Percentiles rank a stretch among this genome's conserved stretches.
Conservation (phyloP, 2,888 invertebrate species). For the Arenicola marina region DNA sequence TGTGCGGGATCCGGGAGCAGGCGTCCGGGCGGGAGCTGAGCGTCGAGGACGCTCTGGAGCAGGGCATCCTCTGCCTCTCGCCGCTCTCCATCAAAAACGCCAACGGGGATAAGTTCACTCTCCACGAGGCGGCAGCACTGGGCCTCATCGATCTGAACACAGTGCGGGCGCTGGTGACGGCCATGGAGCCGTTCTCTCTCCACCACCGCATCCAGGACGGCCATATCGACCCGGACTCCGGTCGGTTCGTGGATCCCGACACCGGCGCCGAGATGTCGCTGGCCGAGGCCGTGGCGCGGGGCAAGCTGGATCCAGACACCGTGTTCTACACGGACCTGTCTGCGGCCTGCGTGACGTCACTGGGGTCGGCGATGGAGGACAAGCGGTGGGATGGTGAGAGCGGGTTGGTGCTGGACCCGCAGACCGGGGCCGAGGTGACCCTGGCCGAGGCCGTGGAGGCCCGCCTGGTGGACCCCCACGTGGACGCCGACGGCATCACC, state of each 20-base stretch:
- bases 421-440: constrained; percentile 83
- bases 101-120: constrained; percentile 24
- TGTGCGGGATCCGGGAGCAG: constrained; percentile 43
- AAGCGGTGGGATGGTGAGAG: constrained; percentile 46
- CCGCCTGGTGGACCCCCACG: constrained; percentile 60
- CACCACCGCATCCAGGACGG: constrained; percentile 52
- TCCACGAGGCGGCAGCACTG: constrained; percentile 40
- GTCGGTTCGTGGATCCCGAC: constrained; percentile 61
- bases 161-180: constrained; percentile 44
- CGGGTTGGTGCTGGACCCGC: constrained; percentile 62
- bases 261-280: constrained; percentile 60
- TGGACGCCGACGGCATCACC: constrained; percentile 37
- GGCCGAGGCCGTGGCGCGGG: constrained; percentile 49
- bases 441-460: constrained; percentile 89
- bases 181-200: constrained; percentile 45
- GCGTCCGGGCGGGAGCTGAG: constrained; percentile 43
- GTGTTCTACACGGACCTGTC: constrained; percentile 47
- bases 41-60: constrained; percentile 49
- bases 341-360: constrained; percentile 41
- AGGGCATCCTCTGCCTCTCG: constrained; percentile 47
- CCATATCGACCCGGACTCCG: constrained; percentile 62
- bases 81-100: constrained; percentile 15
- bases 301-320: constrained; percentile 45
- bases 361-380: constrained; percentile 44
- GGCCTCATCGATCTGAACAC: constrained; percentile 45